Evolutionary conservation across 2,888 invertebrate genomes (phyloP).

Genomic region (Parnassius apollo): DNA sequence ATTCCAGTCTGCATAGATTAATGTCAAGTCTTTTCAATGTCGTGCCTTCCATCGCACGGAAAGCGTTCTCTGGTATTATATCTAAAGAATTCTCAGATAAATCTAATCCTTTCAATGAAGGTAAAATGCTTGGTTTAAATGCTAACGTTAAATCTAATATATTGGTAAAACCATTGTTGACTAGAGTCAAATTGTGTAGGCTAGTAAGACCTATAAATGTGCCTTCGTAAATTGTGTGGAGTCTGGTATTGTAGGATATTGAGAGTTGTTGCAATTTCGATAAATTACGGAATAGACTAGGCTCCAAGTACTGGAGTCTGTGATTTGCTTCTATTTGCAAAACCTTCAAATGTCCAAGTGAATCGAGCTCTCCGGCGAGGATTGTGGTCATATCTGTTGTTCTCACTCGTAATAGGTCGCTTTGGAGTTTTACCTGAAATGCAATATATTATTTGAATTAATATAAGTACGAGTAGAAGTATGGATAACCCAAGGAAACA

Average conservation of each 20-base stretch:
- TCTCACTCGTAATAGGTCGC: constrained; percentile 67
- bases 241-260: constrained; percentile 77
- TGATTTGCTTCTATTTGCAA: constrained; percentile 80
- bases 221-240: constrained; percentile 61
- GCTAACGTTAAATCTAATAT: constrained; percentile 66
- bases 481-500: no score
- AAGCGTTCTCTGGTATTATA: constrained; percentile 63
- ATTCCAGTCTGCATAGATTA: constrained; percentile 76
- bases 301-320: constrained; percentile 67
- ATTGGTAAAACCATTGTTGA: constrained; percentile 78
- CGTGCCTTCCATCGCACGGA: constrained; percentile 68
- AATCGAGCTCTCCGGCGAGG: constrained; percentile 61
- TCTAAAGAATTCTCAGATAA: constrained; percentile 79
- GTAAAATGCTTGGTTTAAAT: constrained; percentile 63
- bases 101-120: constrained; percentile 67
- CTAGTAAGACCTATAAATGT: constrained; percentile 76
- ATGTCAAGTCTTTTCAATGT: constrained; percentile 68
- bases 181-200: constrained; percentile 71
- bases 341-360: constrained; percentile 55
- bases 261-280: constrained; percentile 72
- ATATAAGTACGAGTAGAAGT: neutral
- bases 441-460: constrained; percentile 10
- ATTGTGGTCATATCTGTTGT: constrained; percentile 73
- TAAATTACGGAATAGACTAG: constrained; percentile 73
- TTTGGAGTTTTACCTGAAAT: constrained; percentile 59